Conservation (phyloP, 2,888 invertebrate species). For the Tipula lateralis region DNA sequence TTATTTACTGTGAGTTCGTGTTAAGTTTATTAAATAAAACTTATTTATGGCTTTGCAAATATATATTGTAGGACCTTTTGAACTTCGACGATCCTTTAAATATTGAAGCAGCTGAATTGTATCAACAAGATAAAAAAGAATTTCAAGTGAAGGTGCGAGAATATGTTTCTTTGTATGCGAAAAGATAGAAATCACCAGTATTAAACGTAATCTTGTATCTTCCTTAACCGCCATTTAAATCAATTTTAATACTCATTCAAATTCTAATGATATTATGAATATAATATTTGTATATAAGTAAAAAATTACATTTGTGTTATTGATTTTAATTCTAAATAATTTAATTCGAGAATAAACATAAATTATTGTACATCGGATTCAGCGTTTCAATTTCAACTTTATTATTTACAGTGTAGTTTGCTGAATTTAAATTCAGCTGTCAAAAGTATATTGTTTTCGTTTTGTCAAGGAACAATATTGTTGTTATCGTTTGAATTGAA, state of each 20-base stretch:
- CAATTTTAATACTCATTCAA: background rate
- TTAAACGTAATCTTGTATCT: background rate
- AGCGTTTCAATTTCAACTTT: background rate
- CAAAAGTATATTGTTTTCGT: no score
- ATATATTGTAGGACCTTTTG: slow-evolving; percentile 69
- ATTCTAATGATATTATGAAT: no score
- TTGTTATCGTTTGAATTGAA: background rate
- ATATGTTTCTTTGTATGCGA: slow-evolving; percentile 65
- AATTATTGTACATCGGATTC: no score
- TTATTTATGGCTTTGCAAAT: background rate
- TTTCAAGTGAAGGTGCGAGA: slow-evolving; percentile 71
- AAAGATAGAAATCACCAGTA: slow-evolving; percentile 52
- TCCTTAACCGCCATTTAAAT: background rate
- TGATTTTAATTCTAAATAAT: background rate
- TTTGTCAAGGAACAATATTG: no score
- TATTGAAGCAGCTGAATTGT: slow-evolving; percentile 88
- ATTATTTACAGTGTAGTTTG: background rate
- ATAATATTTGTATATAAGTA: no score
- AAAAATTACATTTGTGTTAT: background rate
- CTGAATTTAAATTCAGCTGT: background rate
- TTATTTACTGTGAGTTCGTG: slow-evolving; percentile 72
- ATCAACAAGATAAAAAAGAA: slow-evolving; percentile 70
- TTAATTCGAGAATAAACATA: background rate
- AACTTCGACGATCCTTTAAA: slow-evolving; percentile 96
- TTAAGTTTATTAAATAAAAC: background rate